Percentiles rank a stretch among this genome's conserved stretches.
phyloP scores from a whole-genome alignment of 2,888 invertebrate species.

The Diplolepis rosae region DNA sequence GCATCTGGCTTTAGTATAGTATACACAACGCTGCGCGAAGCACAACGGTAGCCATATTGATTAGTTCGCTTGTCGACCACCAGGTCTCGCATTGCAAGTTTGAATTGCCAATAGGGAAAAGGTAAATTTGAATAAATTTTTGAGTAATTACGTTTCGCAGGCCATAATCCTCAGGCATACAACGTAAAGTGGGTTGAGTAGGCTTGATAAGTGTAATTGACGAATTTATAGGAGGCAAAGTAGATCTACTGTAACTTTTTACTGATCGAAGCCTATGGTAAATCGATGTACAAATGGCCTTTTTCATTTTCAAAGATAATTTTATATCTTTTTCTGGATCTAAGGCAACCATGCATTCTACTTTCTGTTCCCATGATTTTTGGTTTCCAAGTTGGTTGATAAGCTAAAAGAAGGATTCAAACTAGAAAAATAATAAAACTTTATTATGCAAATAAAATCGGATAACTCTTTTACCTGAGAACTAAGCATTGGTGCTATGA shows the following conservation, averaged over 20 bases:
- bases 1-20: background rate
- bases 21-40: too few species aligned
- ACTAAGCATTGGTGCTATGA: conserved; percentile 74
- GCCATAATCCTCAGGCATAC: conserved; percentile 80
- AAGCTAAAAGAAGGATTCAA: background rate
- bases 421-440: background rate
- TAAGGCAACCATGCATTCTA: conserved; percentile 75
- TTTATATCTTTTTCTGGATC: conserved; percentile 72
- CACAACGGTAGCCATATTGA: too few species aligned
- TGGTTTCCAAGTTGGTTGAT: conserved; percentile 50
- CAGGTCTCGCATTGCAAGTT: too few species aligned
- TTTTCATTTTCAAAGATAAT: conserved; percentile 67
- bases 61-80: too few species aligned
- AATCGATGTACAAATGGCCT: conserved; percentile 70
- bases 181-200: conserved; percentile 76
- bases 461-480: conserved; percentile 62
- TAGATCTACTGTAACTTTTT: conserved; percentile 73
- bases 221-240: conserved; percentile 76
- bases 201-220: conserved; percentile 80
- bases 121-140: too few species aligned
- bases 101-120: too few species aligned
- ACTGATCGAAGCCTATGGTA: conserved; percentile 78
- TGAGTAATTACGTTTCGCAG: conserved; percentile 72
- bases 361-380: conserved; percentile 77
- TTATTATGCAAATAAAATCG: background rate